phyloP scores from a whole-genome alignment of 2,888 invertebrate species.

The Pristionchus exspectatus region DNA sequence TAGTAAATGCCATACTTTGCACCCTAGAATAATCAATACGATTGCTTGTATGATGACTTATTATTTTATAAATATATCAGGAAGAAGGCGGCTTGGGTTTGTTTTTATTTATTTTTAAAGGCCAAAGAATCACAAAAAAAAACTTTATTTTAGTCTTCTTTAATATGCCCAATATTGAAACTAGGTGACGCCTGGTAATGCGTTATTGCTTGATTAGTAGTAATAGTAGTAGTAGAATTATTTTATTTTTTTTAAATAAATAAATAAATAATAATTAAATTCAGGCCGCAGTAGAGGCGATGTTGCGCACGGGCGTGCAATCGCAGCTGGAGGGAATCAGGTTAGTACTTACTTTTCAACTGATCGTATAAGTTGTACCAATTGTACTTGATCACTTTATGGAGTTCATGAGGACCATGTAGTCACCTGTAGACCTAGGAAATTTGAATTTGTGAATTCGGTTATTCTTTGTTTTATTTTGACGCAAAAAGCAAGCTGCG shows the following conservation, averaged over 20 bases:
- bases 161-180: neutral
- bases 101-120: too few relatives aligned
- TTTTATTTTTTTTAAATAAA: too few relatives aligned
- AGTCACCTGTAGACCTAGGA: neutral
- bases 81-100: neutral
- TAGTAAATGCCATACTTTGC: neutral
- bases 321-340: conserved; percentile 97
- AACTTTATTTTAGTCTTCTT: neutral
- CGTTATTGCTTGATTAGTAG: neutral
- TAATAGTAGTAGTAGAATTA: too few relatives aligned
- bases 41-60: neutral
- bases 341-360: conserved; percentile 77
- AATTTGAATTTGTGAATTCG: neutral
- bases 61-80: neutral
- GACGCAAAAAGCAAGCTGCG: neutral
- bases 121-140: too few relatives aligned
- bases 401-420: neutral
- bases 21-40: neutral
- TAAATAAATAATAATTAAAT: conserved; percentile 74
- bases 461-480: neutral
- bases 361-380: neutral
- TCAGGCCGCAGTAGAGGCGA: conserved; percentile 92
- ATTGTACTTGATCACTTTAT: neutral
- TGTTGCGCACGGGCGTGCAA: conserved; percentile 98
- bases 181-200: neutral